Base-by-base conservation (phyloP, 2,797 vertebrate genomes). In the Notolepis coatsorum region DNA sequence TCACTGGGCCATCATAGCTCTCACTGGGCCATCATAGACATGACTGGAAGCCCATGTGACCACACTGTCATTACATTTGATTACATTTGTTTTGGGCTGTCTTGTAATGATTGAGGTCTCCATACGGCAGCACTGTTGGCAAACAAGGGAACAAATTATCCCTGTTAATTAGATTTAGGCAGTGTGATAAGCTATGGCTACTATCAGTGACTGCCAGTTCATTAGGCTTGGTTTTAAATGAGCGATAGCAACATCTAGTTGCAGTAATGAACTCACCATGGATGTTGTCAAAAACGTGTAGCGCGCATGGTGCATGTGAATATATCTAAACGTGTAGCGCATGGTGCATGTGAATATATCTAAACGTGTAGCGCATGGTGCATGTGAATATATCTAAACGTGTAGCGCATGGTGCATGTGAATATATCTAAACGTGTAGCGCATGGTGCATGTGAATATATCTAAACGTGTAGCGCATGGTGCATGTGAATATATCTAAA, bases 101-200 rank as follows among this genome's bases (percentile, higher is more conserved):
- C 18, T 15, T 18, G 7, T 7, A 41, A 18, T 17, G 20, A 49
- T 41, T 43, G 31, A 1, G 9, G 4, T 53, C 17, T 7, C 55
- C 12, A 30, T 37, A n/a, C 13, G 35, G 13, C 43, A 49, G 7
- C 37, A 4, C n/a, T 20, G 37, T 31, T 20, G 5, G 1, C 5
- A 2, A n/a, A 13, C n/a, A 41, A n/a, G 15, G 13, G 7, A 7
- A 6, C 13, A 17, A 25, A 25, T 30, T 52, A 8, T 10, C 23
- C 49, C 24, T 45, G 49, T 15, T n/a, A 61, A 27, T 53, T n/a
- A 47, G 41, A 18, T 7, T 37, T 17, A 42, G n/a, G n/a, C n/a
- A n/a, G n/a, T 35, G 20, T 33, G 13, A 48, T 39, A 17, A 46
- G 48, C 25, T 13, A 27, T n/a, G 42, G 9, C 7, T 47, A 15